A percentile compares a stretch with the other conserved stretches of the same genome.
phyloP scores from a whole-genome alignment of 2,888 invertebrate genomes.

The Nymphalis polychloros region DNA sequence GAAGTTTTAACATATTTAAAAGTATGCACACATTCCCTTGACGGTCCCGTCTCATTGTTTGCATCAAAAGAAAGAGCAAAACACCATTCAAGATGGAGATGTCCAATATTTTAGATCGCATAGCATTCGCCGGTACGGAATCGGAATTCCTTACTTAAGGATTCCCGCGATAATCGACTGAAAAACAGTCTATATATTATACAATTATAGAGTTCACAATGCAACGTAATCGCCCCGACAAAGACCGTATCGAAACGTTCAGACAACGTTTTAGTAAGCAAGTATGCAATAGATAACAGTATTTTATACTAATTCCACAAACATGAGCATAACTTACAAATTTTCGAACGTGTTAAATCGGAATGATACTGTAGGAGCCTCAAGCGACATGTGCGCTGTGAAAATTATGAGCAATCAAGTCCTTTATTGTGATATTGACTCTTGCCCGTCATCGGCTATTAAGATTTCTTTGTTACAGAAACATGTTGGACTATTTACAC shows the following conservation, averaged over 20 bases:
- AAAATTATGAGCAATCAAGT: slow-evolving; percentile 77
- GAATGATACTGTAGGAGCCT: slow-evolving; percentile 34
- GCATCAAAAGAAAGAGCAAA: slow-evolving; percentile 76
- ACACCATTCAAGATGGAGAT: slow-evolving; percentile 79
- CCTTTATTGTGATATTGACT: slow-evolving; percentile 78
- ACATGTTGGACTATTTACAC: slow-evolving; percentile 82
- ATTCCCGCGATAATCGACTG: slow-evolving; percentile 50
- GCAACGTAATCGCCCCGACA: slow-evolving; percentile 17
- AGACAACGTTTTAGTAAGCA: slow-evolving; percentile 75
- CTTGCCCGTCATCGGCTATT: slow-evolving; percentile 80
- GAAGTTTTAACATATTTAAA: slow-evolving; percentile 58
- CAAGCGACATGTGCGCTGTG: slow-evolving; percentile 26
- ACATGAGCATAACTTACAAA: slow-evolving; percentile 75
- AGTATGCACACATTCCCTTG: slow-evolving; percentile 78
- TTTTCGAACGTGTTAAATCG: slow-evolving; percentile 62
- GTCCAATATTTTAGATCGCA: slow-evolving; percentile 82
- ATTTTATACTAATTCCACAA: slow-evolving; percentile 65
- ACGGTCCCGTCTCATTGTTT: slow-evolving; percentile 79
- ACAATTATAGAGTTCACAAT: slow-evolving; percentile 39
- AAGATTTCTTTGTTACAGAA: slow-evolving; percentile 81
- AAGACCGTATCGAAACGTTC: slow-evolving; percentile 65
- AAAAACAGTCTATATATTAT: slow-evolving; percentile 58
- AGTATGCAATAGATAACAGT: slow-evolving; percentile 78
- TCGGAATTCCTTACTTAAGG: slow-evolving; percentile 74
- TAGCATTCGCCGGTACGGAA: slow-evolving; percentile 78